Evolutionary conservation across 2,797 vertebrate genomes (phyloP).

Genomic region (Gallirallus australis): DNA sequence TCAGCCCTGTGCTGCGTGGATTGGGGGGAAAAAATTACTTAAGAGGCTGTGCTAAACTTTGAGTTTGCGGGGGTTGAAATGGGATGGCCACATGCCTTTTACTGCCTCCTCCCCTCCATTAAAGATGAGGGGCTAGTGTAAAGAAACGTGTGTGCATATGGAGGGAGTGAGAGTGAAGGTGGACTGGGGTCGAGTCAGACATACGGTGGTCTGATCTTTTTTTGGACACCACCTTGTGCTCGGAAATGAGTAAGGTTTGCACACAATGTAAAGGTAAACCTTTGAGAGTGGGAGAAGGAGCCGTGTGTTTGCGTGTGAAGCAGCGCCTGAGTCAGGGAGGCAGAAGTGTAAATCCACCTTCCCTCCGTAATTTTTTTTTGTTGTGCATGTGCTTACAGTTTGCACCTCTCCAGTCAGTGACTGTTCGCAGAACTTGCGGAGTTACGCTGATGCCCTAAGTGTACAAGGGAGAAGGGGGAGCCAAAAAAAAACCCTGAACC

Average conservation of each 20-base stretch:
- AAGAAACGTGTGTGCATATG: not conserved
- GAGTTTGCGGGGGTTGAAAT: not conserved
- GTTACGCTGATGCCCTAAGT: not conserved
- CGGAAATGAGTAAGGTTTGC: not conserved
- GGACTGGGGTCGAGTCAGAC: constrained; percentile 5
- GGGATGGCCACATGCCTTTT: constrained; percentile 7
- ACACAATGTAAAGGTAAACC: constrained; percentile 44
- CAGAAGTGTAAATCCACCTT: constrained; percentile 50
- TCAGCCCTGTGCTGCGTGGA: not conserved
- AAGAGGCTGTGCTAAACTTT: constrained; percentile 30
- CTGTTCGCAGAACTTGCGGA: constrained; percentile 13
- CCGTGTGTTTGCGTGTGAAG: not conserved
- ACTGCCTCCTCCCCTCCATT: not conserved
- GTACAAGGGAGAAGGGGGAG: not conserved
- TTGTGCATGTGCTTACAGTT: constrained; percentile 55
- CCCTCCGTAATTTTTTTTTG: not conserved
- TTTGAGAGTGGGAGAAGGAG: constrained; percentile 27
- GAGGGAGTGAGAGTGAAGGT: constrained; percentile 10
- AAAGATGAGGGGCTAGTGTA: not conserved
- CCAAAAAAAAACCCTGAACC: not conserved
- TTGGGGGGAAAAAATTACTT: not conserved
- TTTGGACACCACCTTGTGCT: constrained; percentile 8
- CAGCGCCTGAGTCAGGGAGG: constrained; percentile 31
- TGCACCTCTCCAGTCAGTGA: constrained; percentile 32
- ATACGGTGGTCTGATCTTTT: not conserved